phyloP scores from a whole-genome alignment of 2,888 invertebrate genomes.

The Yponomeuta malinellus region DNA sequence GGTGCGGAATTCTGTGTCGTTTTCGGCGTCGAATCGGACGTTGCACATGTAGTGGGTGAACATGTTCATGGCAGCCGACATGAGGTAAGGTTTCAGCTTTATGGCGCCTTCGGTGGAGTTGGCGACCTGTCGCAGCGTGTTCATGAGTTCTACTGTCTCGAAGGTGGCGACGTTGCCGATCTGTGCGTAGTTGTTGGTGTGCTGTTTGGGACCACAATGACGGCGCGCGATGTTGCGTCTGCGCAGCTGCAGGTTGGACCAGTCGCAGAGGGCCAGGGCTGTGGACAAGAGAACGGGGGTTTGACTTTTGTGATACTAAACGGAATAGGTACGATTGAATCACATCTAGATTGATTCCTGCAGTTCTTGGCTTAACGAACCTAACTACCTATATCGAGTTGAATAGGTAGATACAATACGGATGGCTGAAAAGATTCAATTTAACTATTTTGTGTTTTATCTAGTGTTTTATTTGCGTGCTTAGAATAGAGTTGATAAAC shows the following conservation, averaged over 20 bases:
- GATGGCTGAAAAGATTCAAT: no score
- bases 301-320: neutral
- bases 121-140: conserved; percentile 67
- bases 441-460: no score
- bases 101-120: conserved; percentile 51
- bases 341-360: no score
- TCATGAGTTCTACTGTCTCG: conserved; percentile 79
- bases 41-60: conserved; percentile 92
- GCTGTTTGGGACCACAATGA: conserved; percentile 87
- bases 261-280: conserved; percentile 92
- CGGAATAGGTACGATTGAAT: no score
- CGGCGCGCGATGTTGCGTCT: conserved; percentile 85
- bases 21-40: conserved; percentile 80
- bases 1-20: conserved; percentile 79
- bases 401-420: no score
- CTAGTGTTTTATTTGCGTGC: no score
- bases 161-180: conserved; percentile 82
- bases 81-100: conserved; percentile 82
- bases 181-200: conserved; percentile 81
- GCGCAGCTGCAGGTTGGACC: conserved; percentile 88
- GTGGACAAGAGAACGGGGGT: conserved; percentile 44
- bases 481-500: no score
- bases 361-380: no score
- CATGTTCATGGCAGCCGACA: conserved; percentile 88
- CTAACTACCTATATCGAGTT: no score